Conservation (phyloP, 2,113 vertebrate genomes). For the Alligator mississippiensis region DNA sequence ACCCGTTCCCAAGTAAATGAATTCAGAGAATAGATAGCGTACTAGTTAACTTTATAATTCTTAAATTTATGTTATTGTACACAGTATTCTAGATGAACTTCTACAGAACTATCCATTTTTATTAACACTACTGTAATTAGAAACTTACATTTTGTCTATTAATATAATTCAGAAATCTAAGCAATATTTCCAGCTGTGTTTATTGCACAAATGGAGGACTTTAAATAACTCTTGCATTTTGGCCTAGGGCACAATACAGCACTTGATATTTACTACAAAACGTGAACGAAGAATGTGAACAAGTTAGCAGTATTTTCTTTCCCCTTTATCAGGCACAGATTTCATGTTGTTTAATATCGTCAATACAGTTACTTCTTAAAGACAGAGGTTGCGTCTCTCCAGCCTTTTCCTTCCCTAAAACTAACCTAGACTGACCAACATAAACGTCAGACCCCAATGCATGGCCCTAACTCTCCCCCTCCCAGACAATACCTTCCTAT, state of each 20-base stretch:
- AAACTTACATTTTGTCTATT: slow-evolving; percentile 26
- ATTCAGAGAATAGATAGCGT: neutral
- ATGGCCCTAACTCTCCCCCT: neutral
- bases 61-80: no score
- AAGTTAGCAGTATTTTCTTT: neutral
- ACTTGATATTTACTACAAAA: slow-evolving; percentile 44
- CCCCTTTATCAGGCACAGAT: neutral
- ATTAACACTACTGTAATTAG: neutral
- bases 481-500: neutral
- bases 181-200: neutral
- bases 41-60: no score
- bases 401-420: neutral
- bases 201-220: slow-evolving; percentile 8
- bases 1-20: neutral
- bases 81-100: neutral
- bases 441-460: neutral
- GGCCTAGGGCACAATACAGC: slow-evolving; percentile 60
- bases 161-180: slow-evolving; percentile 5
- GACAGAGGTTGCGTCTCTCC: neutral
- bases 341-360: neutral
- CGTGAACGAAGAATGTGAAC: neutral
- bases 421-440: neutral
- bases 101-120: neutral
- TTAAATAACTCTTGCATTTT: slow-evolving; percentile 35
- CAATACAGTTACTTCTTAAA: neutral